Evolutionary conservation across 2,113 vertebrate species (phyloP).

Genomic region (Zosterops japonicus): DNA sequence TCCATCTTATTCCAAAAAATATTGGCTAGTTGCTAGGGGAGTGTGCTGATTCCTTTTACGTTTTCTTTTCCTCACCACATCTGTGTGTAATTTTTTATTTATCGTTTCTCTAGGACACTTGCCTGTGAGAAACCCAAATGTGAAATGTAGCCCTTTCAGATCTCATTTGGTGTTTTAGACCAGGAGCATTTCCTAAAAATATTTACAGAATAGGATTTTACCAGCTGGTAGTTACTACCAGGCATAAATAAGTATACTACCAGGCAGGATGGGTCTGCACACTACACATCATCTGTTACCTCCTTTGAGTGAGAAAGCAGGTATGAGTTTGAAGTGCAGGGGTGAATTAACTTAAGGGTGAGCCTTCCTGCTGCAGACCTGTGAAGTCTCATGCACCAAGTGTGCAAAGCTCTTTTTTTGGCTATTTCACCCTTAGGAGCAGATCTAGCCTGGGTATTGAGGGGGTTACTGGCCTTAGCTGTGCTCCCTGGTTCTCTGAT

Average conservation of each 20-base stretch:
- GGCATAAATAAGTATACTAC: not conserved
- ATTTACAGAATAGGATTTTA: conserved; percentile 40
- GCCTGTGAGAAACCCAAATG: conserved; percentile 3
- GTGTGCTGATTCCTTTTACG: not conserved
- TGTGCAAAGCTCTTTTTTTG: not conserved
- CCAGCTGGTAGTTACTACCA: not conserved
- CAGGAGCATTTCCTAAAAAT: conserved; percentile 55
- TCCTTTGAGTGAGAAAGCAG: not conserved
- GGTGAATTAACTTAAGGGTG: not conserved
- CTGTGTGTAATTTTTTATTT: conserved; percentile 52
- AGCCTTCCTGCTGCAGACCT: not conserved
- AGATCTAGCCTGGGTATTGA: rapidly evolving
- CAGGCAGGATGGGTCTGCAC: not conserved
- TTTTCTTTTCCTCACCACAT: conserved; percentile 46
- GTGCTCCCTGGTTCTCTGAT: not conserved
- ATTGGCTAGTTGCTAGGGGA: conserved; percentile 53
- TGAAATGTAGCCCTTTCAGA: conserved; percentile 8
- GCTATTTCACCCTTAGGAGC: not conserved
- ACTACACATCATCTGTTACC: not conserved
- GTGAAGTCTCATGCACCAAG: not conserved
- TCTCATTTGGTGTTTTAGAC: conserved; percentile 38
- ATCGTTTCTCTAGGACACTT: conserved; percentile 45
- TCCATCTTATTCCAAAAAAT: conserved; percentile 40
- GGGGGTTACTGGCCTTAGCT: not conserved
- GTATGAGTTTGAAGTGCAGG: not conserved